Percentiles rank a stretch among this genome's conserved stretches.
Conservation (phyloP, 2,113 vertebrate genomes). For the Mesembrinibis cayennensis region DNA sequence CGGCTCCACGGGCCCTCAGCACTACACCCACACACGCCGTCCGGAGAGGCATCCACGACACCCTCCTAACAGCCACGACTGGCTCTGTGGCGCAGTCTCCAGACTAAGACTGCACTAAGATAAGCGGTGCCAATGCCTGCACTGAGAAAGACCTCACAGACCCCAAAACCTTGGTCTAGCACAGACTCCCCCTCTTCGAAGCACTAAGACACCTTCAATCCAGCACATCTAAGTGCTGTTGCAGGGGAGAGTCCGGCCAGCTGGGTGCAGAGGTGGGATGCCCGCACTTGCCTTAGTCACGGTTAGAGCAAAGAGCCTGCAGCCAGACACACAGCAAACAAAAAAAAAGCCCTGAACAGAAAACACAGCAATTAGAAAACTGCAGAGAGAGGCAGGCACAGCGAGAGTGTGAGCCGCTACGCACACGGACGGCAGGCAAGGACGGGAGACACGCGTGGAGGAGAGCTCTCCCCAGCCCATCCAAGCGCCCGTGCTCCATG, state of each 20-base stretch:
- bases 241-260: neutral
- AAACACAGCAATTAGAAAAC: neutral
- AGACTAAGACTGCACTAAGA: neutral
- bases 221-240: neutral
- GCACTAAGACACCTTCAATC: neutral
- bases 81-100: rapidly evolving
- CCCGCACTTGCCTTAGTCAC: rapidly evolving
- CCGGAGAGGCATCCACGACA: rapidly evolving
- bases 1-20: neutral
- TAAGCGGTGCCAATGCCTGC: rapidly evolving
- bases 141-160: neutral
- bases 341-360: neutral
- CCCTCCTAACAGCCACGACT: rapidly evolving
- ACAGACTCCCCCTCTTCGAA: neutral
- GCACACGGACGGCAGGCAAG: neutral
- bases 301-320: neutral
- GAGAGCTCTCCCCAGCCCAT: neutral
- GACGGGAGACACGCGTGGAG: neutral
- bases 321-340: neutral
- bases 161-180: neutral
- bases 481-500: neutral
- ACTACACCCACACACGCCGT: neutral
- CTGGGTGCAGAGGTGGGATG: rapidly evolving
- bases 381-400: neutral
- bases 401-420: neutral